Evolutionary conservation across 2,113 vertebrate genomes (phyloP).

Genomic region (Misgurnus anguillicaudatus): DNA sequence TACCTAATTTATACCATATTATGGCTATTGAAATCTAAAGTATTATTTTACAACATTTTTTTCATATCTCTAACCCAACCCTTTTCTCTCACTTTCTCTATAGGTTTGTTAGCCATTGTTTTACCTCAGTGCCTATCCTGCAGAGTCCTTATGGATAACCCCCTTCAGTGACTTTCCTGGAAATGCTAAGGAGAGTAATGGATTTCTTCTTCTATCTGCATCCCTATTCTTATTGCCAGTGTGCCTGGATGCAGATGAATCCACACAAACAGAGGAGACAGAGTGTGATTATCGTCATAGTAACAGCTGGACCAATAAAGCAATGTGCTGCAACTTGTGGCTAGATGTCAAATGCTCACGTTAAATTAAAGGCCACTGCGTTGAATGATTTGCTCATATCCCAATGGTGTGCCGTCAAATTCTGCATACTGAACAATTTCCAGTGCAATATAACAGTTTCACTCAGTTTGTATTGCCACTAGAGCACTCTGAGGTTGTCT

Average conservation of each 20-base stretch:
- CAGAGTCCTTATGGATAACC: constrained; percentile 66
- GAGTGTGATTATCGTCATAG: constrained; percentile 49
- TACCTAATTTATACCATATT: background rate
- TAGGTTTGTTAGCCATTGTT: constrained; percentile 58
- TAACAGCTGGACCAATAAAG: constrained; percentile 37
- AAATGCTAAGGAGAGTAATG: constrained; percentile 66
- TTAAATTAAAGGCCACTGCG: background rate
- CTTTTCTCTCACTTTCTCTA: constrained; percentile 19
- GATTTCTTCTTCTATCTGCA: constrained; percentile 63
- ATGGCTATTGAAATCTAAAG: background rate
- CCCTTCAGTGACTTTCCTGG: constrained; percentile 59
- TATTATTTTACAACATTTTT: constrained; percentile 25
- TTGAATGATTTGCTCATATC: constrained; percentile 9
- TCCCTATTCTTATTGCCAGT: constrained; percentile 59
- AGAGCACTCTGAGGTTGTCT: background rate
- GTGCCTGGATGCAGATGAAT: constrained; percentile 71
- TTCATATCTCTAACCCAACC: background rate
- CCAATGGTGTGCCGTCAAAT: constrained; percentile 38
- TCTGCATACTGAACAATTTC: constrained; percentile 9
- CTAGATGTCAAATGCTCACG: constrained; percentile 21
- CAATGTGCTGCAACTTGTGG: constrained; percentile 25
- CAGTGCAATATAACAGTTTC: constrained; percentile 1
- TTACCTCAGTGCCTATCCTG: constrained; percentile 47
- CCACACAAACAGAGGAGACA: constrained; percentile 67
- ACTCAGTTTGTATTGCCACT: constrained; percentile 11